These are phyloP conservation scores for Lepidothrix coronata DNA, from an alignment of 2,113 vertebrate species.

Conservation along the genomic window DNA sequence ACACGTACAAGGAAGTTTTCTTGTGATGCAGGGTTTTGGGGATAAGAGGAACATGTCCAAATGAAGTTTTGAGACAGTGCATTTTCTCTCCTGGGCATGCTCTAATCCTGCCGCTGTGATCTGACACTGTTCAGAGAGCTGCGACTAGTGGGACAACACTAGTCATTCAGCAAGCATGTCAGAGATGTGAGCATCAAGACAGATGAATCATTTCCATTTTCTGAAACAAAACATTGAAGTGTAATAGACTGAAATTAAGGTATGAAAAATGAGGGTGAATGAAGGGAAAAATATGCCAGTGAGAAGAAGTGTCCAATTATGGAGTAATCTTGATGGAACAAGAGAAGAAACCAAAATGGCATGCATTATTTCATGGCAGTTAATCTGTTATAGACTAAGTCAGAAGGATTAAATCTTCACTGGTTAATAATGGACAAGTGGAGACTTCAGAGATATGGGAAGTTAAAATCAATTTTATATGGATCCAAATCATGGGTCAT, in stretches of 20 bases:
- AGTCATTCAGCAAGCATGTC: neutral
- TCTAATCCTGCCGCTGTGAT: neutral
- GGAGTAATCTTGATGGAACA: neutral
- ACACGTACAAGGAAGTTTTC: neutral
- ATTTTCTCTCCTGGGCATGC: neutral
- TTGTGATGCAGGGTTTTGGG: neutral
- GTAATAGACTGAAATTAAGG: neutral
- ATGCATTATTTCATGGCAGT: neutral
- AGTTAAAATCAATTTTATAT: neutral
- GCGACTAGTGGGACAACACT: neutral
- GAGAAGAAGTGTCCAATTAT: neutral
- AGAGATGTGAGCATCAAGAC: neutral
- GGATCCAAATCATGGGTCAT: no score
- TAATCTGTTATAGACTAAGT: neutral
- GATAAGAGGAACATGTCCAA: no score
- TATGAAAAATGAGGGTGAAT: neutral
- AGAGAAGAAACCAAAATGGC: neutral
- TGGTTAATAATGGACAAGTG: neutral
- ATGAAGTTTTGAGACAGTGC: neutral
- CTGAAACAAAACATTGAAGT: neutral
- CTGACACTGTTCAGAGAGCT: neutral
- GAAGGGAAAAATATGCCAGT: neutral
- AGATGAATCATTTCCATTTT: neutral
- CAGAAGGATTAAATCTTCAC: neutral
- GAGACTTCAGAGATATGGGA: neutral